Conservation (phyloP, 2,797 vertebrate species). For the Chiroxiphia lanceolata region DNA sequence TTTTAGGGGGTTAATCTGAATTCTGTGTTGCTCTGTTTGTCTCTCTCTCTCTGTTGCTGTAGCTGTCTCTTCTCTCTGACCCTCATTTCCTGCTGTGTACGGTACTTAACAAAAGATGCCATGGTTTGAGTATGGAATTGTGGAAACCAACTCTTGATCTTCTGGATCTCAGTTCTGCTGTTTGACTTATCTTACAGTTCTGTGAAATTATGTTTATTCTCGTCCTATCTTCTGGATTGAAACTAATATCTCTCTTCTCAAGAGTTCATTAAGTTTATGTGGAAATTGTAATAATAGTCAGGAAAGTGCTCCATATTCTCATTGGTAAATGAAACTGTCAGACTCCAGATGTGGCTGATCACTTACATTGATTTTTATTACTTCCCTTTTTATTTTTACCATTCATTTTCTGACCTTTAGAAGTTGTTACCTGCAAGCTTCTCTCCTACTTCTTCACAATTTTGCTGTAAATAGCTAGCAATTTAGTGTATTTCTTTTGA, state of each 20-base stretch:
- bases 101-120: neutral
- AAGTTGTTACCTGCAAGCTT: neutral
- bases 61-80: neutral
- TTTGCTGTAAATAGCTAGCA: neutral
- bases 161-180: neutral
- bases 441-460: neutral
- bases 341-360: neutral
- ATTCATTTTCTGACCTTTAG: constrained; percentile 5
- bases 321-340: neutral
- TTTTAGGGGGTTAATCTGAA: neutral
- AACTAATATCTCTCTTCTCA: neutral
- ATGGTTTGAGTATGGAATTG: neutral
- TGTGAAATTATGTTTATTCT: neutral
- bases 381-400: neutral
- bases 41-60: neutral
- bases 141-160: neutral
- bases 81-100: neutral
- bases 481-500: neutral
- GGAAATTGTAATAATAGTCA: neutral
- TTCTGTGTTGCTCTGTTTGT: rapidly evolving
- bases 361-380: neutral
- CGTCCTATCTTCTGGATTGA: neutral
- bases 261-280: neutral
- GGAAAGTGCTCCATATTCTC: neutral
- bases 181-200: neutral